Evolutionary conservation across 92 coral and sea anemone genomes (phyloP).

Genomic region (Palythoa caribaeorum): DNA sequence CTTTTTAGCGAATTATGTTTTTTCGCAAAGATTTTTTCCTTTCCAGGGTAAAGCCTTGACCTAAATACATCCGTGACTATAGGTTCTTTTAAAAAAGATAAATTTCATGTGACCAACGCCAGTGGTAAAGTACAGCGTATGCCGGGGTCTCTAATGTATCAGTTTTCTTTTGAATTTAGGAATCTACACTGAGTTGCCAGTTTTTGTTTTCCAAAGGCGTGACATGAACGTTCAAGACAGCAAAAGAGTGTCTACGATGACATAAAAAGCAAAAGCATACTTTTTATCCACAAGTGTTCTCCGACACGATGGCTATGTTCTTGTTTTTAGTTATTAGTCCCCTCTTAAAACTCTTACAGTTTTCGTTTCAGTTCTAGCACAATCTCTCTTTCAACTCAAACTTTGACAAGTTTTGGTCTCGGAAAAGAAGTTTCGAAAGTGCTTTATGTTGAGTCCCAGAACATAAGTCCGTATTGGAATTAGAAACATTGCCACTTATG

Average conservation of each 20-base stretch:
- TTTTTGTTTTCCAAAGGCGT: conserved; percentile 52
- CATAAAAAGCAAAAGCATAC: neutral
- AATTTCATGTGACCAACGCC: neutral
- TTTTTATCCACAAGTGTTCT: neutral
- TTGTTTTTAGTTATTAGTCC: too few relatives aligned
- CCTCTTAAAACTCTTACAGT: too few relatives aligned
- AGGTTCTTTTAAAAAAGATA: neutral
- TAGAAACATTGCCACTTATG: too few relatives aligned
- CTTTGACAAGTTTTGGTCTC: too few relatives aligned
- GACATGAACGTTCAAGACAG: neutral
- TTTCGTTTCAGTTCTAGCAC: too few relatives aligned
- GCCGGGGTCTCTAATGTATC: conserved; percentile 1
- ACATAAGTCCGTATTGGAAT: neutral
- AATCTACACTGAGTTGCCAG: conserved; percentile 4
- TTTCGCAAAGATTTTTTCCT: neutral
- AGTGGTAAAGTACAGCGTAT: neutral
- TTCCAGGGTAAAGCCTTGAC: neutral
- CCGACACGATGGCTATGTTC: too few relatives aligned
- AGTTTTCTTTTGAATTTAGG: neutral
- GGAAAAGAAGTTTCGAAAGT: neutral
- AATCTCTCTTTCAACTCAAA: too few relatives aligned
- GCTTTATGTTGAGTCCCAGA: neutral
- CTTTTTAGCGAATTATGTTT: neutral
- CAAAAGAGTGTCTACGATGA: neutral
- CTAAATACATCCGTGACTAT: neutral